A percentile compares a stretch with the other conserved stretches of the same genome.
These are phyloP conservation scores for Julus scandinavius DNA, from an alignment of 2,888 invertebrate species.

Conservation along the genomic window DNA sequence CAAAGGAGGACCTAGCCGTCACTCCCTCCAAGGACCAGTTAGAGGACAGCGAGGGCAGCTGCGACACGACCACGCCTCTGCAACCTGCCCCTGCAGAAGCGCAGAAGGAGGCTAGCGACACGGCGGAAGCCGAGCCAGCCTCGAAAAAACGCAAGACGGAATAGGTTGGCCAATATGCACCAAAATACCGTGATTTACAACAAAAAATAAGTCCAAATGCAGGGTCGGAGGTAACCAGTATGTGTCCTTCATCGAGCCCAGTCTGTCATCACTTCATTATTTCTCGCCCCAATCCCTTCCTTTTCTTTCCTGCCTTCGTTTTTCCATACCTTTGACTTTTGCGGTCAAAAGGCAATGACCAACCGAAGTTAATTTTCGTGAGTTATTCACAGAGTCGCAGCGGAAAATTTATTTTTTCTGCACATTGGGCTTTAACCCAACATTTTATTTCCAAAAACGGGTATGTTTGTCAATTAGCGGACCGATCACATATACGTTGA, in stretches of 20 bases:
- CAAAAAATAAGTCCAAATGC: background rate
- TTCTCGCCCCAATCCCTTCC: background rate
- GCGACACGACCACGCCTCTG: background rate
- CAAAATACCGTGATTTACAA: background rate
- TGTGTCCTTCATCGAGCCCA: background rate
- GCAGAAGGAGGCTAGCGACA: background rate
- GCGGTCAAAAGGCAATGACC: background rate
- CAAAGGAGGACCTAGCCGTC: background rate
- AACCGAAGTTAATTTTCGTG: background rate
- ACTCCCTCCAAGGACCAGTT: background rate
- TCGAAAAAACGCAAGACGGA: background rate
- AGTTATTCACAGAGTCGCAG: background rate
- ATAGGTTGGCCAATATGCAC: background rate
- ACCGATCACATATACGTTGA: too few species aligned
- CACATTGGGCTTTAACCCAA: background rate
- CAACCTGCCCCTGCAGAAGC: background rate
- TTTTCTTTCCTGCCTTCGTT: background rate
- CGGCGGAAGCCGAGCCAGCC: constrained; percentile 17
- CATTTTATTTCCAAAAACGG: background rate
- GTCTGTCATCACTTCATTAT: constrained; percentile 9
- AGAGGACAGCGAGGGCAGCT: background rate
- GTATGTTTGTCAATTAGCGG: too few species aligned
- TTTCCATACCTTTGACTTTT: background rate
- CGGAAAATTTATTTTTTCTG: too few species aligned
- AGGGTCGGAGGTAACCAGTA: constrained; percentile 3